These are phyloP conservation scores for Polyodon spathula DNA, from an alignment of 2,113 vertebrate species.

Conservation along the genomic window DNA sequence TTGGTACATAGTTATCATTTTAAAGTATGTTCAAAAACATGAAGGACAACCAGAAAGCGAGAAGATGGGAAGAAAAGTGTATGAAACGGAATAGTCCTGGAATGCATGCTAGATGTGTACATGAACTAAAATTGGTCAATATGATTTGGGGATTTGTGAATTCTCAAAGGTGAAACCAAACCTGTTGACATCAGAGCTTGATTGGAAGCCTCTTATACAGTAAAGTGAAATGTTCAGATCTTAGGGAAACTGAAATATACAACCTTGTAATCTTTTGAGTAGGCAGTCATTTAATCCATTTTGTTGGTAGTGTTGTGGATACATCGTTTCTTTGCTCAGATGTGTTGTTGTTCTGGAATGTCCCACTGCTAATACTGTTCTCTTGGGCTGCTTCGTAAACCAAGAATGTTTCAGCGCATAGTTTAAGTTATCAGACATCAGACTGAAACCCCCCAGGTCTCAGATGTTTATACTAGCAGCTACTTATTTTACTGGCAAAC, in stretches of 20 bases:
- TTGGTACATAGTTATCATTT: no score
- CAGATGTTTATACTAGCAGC: conserved; percentile 43
- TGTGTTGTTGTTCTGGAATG: conserved; percentile 56
- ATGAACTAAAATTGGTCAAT: no score
- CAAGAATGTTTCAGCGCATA: conserved; percentile 51
- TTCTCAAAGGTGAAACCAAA: conserved; percentile 9
- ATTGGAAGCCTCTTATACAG: conserved; percentile 5
- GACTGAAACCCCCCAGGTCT: conserved; percentile 33
- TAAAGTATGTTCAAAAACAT: no score
- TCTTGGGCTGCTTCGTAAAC: conserved; percentile 54
- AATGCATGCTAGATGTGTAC: not conserved
- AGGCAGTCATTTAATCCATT: not conserved
- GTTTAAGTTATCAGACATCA: conserved; percentile 51
- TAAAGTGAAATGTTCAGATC: not conserved
- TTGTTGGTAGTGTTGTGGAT: conserved; percentile 24
- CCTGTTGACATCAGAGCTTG: conserved; percentile 4
- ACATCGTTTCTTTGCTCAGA: conserved; percentile 30
- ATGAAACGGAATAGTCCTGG: not conserved
- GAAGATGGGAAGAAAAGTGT: not conserved
- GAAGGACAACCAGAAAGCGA: no score
- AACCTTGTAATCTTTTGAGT: not conserved
- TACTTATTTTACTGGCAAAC: conserved; percentile 48
- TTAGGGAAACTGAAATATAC: not conserved
- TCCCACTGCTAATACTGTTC: conserved; percentile 48
- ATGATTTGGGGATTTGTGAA: not conserved